A percentile compares a stretch with the other conserved stretches of the same genome.
Conservation (phyloP, 2,888 invertebrate genomes). For the Meandrusa payeni region DNA sequence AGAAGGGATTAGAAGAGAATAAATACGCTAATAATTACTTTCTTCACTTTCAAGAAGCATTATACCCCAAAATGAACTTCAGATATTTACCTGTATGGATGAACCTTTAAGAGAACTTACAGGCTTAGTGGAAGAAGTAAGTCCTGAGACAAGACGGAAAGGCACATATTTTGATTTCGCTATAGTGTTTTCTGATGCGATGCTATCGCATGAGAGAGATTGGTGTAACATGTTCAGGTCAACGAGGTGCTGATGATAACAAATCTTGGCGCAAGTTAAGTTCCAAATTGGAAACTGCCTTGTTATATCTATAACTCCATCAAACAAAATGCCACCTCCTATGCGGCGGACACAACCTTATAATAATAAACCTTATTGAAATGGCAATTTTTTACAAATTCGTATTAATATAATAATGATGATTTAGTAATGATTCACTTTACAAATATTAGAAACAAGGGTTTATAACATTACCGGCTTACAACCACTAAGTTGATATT, state of each 20-base stretch:
- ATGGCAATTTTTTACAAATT: no score
- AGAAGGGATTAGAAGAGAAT: no score
- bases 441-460: no score
- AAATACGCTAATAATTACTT: no score
- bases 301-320: constrained; percentile 96
- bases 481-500: no score
- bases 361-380: constrained; percentile 78
- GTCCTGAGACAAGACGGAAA: constrained; percentile 96
- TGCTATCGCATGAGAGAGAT: constrained; percentile 95
- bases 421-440: no score
- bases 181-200: constrained; percentile 89
- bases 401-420: no score
- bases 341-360: constrained; percentile 84
- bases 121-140: constrained; percentile 98
- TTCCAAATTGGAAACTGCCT: constrained; percentile 98
- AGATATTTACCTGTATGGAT: constrained; percentile 99
- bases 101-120: constrained; percentile 98
- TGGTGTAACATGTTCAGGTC: constrained; percentile 95
- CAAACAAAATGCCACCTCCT: constrained; percentile 87
- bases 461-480: no score
- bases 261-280: constrained; percentile 93
- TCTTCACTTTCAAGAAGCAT: constrained; percentile 94
- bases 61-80: constrained; percentile 97
- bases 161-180: constrained; percentile 99
- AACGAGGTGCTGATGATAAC: constrained; percentile 95